A percentile compares a stretch with the other conserved stretches of the same genome.
phyloP scores from a whole-genome alignment of 2,888 invertebrate species.

The Scelioninae gen. 2 region DNA sequence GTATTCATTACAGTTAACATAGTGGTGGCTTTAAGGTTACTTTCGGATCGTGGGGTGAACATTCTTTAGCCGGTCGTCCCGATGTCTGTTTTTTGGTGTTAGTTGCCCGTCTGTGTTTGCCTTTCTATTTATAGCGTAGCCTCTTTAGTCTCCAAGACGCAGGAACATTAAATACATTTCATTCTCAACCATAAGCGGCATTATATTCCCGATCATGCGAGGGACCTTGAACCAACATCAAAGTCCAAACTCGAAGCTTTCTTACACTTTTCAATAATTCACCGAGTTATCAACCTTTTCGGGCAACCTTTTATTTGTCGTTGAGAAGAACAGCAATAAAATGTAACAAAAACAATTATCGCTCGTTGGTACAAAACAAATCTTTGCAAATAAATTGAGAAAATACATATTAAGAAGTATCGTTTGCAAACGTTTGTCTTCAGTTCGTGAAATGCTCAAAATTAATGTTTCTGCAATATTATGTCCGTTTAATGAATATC shows the following conservation, averaged over 20 bases:
- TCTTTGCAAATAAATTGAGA: no score
- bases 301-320: no score
- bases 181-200: conserved; percentile 56
- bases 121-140: conserved; percentile 66
- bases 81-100: conserved; percentile 67
- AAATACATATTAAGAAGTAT: no score
- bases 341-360: no score
- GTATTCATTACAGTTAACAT: conserved; percentile 59
- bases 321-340: no score
- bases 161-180: conserved; percentile 63
- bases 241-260: conserved; percentile 28
- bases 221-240: conserved; percentile 46
- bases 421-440: no score
- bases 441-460: no score
- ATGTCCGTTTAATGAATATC: no score
- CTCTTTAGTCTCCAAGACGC: conserved; percentile 63
- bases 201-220: conserved; percentile 44
- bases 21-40: conserved; percentile 61
- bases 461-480: no score
- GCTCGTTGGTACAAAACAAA: no score
- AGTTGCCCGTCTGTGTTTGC: conserved; percentile 64
- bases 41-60: conserved; percentile 65
- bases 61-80: conserved; percentile 68
- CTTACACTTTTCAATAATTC: conserved; percentile 6
- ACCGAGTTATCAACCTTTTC: neutral